Percentiles rank a stretch among this genome's conserved stretches.
Evolutionary conservation across 1,140 invertebrate species (phyloP).

Genomic region (Ridgeia piscesae): DNA sequence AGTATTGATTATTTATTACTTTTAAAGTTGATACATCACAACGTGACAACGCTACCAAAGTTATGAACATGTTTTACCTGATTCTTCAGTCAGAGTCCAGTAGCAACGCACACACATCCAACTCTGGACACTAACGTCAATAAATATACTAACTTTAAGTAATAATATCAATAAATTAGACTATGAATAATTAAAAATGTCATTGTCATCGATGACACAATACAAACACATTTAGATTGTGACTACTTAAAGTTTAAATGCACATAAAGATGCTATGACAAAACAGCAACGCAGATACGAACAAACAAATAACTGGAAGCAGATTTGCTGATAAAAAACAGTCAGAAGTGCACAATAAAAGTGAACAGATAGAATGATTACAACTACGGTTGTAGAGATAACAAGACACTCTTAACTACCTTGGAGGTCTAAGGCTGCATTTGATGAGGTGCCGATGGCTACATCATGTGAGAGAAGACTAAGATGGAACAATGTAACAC

Average conservation of each 20-base stretch:
- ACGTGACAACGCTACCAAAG: background rate
- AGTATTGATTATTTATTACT: conserved; percentile 2
- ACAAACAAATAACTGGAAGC: background rate
- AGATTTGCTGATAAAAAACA: background rate
- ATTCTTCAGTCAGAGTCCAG: background rate
- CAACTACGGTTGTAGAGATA: background rate
- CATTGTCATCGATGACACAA: conserved; percentile 1
- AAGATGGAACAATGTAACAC: background rate
- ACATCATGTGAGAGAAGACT: background rate
- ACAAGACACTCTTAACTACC: background rate
- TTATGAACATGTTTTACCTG: background rate
- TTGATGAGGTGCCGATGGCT: background rate
- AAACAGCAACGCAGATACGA: background rate
- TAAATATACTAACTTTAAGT: conserved; percentile 7
- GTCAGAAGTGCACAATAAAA: background rate
- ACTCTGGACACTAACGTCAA: background rate
- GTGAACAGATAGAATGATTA: background rate
- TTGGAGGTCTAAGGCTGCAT: background rate
- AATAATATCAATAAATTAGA: conserved; percentile 7
- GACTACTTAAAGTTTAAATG: conserved; percentile 1
- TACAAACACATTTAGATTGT: background rate
- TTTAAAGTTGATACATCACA: background rate
- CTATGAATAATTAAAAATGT: background rate
- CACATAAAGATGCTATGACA: background rate
- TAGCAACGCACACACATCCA: background rate